Evolutionary conservation across 2,888 invertebrate species (phyloP).

Genomic region (Eupithecia inturbata): DNA sequence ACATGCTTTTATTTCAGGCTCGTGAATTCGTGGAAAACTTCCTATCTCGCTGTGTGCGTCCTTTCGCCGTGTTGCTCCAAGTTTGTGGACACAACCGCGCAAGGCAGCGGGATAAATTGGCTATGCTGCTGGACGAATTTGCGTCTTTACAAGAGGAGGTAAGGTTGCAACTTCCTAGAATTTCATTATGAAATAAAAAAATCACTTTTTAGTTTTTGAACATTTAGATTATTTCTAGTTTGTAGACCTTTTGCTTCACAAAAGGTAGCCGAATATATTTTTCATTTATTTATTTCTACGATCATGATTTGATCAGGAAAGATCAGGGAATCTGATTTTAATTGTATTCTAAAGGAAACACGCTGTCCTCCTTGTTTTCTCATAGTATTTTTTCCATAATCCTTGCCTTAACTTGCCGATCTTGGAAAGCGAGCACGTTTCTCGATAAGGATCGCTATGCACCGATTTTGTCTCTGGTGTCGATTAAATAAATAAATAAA

Average conservation of each 20-base stretch:
- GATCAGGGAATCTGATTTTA: too few species aligned
- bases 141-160: slow-evolving; percentile 96
- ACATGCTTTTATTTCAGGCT: slow-evolving; percentile 80
- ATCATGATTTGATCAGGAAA: too few species aligned
- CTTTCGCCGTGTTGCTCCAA: slow-evolving; percentile 93
- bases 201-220: too few species aligned
- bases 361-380: too few species aligned
- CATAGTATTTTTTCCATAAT: too few species aligned
- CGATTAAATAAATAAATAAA: too few species aligned
- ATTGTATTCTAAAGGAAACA: too few species aligned
- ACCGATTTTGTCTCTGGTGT: too few species aligned
- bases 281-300: too few species aligned
- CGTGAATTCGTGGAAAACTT: slow-evolving; percentile 95
- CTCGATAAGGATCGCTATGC: not conserved
- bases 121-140: slow-evolving; percentile 94
- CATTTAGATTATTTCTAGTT: too few species aligned
- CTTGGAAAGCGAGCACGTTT: not conserved
- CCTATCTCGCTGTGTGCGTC: slow-evolving; percentile 92
- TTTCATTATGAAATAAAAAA: not conserved
- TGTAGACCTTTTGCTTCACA: too few species aligned
- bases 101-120: slow-evolving; percentile 96
- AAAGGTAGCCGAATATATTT: too few species aligned
- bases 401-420: not conserved
- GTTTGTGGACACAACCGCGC: slow-evolving; percentile 98
- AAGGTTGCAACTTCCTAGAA: slow-evolving; percentile 16